phyloP scores from a whole-genome alignment of 2,113 vertebrate species.

The Corynorhinus townsendii region DNA sequence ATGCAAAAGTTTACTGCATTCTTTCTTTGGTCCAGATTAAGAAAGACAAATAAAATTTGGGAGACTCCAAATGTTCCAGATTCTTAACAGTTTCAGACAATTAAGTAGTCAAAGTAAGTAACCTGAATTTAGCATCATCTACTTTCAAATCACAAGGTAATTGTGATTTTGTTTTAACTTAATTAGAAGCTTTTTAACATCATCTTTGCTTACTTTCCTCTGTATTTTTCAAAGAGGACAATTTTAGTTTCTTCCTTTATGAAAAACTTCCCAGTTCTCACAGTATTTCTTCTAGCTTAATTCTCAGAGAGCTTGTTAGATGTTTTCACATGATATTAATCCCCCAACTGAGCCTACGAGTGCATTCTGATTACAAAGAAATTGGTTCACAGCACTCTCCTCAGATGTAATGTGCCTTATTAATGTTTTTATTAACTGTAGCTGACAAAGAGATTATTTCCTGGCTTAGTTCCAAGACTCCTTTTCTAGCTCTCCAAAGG shows the following conservation, averaged over 20 bases:
- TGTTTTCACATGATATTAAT: conserved; percentile 42
- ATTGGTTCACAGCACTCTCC: conserved; percentile 41
- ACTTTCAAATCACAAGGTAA: conserved; percentile 38
- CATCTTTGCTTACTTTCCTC: conserved; percentile 1
- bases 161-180: conserved; percentile 42
- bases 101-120: background rate
- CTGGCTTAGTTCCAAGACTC: conserved; percentile 47
- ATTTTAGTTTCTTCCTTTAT: conserved; percentile 31
- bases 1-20: background rate
- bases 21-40: conserved; percentile 18
- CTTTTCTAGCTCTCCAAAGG: background rate
- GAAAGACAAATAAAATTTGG: background rate
- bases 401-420: conserved; percentile 29
- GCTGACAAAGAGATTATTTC: conserved; percentile 53
- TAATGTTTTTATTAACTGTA: conserved; percentile 60
- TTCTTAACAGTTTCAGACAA: background rate
- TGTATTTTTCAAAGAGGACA: background rate
- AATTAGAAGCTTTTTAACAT: background rate
- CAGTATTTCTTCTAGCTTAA: conserved; percentile 32
- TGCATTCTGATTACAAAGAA: conserved; percentile 49
- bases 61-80: background rate
- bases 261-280: background rate
- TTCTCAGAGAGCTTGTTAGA: conserved; percentile 27
- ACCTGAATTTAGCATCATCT: background rate
- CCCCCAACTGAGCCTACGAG: conserved; percentile 14